Base-by-base conservation (phyloP, 2,888 invertebrate species). In the Gnatocerus cornutus region DNA sequence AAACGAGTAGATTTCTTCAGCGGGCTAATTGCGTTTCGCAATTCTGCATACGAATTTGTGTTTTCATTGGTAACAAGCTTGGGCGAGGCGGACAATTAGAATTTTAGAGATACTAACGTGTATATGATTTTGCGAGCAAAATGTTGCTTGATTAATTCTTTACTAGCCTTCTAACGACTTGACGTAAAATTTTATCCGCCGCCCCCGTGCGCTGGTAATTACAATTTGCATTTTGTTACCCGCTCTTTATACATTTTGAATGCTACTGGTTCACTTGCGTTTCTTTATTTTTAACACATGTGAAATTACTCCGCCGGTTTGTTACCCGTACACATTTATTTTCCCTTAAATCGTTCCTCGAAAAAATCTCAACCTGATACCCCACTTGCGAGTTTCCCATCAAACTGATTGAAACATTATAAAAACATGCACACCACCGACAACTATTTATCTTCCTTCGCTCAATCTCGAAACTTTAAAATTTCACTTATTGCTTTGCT, bases 1-100 rank as follows among this genome's bases (percentile, higher is more conserved):
- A 75, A 80, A 81, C 77, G 79, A 76, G 81, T 80, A 75, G 81
- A 82, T 80, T 82, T 82, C 83, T 82, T 82, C 78, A 70, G 71
- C 73, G 73, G 72, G 76, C 81, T 82, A 83, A 83, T 82, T 82
- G 79, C 77, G 74, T 75, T 77, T 76, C 75, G 68, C 75, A 80
- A 81, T 81, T 81, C 76, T 76, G 82, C 81, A 82, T 82, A 81
- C 81, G 80, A 82, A 82, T 82, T 80, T 75, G 77, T 76, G 76
- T 76, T 79, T 79, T 77, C 71, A 69, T 71, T 61, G 74, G 73
- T 71, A 71, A 73, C 70, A 68, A 68, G 59, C 59, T 59, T 59
- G 59, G 76, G 61, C 37, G 39, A 52, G 50, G 72, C 72, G 71
- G 72, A 76, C 76, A 79, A 78, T 80, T 79, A 77, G 76, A 78